Conservation (phyloP, 1,140 invertebrate genomes). For the Mercenaria mercenaria region DNA sequence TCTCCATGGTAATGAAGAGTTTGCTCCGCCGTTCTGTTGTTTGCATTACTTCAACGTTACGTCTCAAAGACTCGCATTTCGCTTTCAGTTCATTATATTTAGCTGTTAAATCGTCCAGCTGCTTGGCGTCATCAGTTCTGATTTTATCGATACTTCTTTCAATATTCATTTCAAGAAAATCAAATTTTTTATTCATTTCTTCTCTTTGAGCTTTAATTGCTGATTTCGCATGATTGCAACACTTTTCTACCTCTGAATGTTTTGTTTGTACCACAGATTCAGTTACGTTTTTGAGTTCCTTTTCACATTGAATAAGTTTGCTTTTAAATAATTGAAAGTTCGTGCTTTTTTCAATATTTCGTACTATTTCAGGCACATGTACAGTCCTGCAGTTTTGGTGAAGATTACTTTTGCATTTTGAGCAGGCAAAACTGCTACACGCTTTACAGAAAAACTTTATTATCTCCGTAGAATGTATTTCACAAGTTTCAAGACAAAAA, state of each 20-base stretch:
- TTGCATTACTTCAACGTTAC: neutral
- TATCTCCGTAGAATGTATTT: neutral
- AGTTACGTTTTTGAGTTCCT: neutral
- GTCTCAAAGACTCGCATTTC: neutral
- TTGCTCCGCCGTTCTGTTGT: neutral
- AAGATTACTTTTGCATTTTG: neutral
- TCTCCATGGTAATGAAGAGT: neutral
- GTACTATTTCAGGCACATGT: neutral
- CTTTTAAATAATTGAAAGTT: neutral
- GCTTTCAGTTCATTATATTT: neutral
- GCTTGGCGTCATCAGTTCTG: neutral
- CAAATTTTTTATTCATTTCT: neutral
- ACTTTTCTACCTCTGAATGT: neutral
- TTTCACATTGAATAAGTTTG: neutral
- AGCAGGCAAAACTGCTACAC: neutral
- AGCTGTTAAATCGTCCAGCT: neutral
- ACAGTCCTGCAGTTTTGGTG: neutral
- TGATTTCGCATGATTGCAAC: neutral
- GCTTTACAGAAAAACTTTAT: neutral
- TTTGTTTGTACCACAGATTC: neutral
- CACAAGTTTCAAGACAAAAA: neutral
- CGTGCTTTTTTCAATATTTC: neutral
- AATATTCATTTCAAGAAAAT: neutral
- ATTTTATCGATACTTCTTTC: neutral
- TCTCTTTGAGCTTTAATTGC: neutral